Evolutionary conservation across 2,113 vertebrate genomes (phyloP).

Genomic region (Lathamus discolor): DNA sequence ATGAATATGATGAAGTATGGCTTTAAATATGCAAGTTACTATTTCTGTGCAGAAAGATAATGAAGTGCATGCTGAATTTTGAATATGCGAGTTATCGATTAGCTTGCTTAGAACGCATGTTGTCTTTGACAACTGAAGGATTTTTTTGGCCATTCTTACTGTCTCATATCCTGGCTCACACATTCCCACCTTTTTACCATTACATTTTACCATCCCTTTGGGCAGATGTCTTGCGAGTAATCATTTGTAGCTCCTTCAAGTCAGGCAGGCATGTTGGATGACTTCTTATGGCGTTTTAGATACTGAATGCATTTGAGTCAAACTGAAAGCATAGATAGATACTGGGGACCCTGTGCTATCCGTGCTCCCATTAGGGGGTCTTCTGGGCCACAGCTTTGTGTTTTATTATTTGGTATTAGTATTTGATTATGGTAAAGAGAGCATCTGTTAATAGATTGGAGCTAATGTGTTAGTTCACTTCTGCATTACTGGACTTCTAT

Average conservation of each 20-base stretch:
- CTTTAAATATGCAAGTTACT: slow-evolving; percentile 5
- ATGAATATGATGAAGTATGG: background rate
- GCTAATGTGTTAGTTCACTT: background rate
- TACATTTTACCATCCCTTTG: background rate
- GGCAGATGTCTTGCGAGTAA: background rate
- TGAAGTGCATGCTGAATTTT: background rate
- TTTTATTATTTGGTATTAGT: background rate
- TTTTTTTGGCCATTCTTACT: background rate
- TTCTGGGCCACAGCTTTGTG: background rate
- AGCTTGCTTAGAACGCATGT: background rate
- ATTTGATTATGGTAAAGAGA: background rate
- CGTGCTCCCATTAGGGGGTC: background rate
- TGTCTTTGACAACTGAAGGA: background rate
- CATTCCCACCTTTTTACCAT: background rate
- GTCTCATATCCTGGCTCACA: background rate
- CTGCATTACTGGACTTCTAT: background rate
- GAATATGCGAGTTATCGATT: background rate
- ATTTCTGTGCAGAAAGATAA: background rate
- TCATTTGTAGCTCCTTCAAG: background rate
- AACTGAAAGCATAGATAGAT: background rate
- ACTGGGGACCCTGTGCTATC: background rate
- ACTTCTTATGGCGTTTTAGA: background rate
- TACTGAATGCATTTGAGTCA: background rate
- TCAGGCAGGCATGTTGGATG: background rate
- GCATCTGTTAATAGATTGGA: background rate